Evolutionary conservation across 2,113 vertebrate genomes (phyloP).

Genomic region (Hystrix cristata): DNA sequence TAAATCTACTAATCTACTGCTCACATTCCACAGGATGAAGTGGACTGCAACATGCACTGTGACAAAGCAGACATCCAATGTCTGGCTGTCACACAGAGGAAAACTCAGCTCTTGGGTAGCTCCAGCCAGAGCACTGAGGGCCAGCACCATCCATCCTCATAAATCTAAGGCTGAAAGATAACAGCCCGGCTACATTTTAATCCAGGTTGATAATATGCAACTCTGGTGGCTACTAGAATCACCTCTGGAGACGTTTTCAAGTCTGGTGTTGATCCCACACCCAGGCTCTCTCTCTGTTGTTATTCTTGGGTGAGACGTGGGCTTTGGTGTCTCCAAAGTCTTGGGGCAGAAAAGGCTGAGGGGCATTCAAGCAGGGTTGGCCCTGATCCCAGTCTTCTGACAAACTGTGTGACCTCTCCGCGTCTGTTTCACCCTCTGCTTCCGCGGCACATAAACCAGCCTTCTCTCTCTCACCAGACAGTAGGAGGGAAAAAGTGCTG

Average conservation of each 20-base stretch:
- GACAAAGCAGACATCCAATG: not conserved
- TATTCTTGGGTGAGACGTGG: not conserved
- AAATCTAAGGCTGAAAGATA: not conserved
- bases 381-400: not conserved
- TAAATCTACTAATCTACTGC: not conserved
- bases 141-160: not conserved
- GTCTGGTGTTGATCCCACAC: accelerated
- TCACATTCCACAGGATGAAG: not conserved
- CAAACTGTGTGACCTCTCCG: not conserved
- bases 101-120: not conserved
- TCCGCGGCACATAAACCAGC: not conserved
- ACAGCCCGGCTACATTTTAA: not conserved
- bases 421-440: not conserved
- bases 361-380: no score
- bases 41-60: accelerated
- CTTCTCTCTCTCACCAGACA: not conserved
- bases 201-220: not conserved
- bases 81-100: not conserved
- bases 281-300: not conserved
- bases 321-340: not conserved
- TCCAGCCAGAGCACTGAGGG: not conserved
- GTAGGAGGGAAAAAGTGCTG: not conserved
- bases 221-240: not conserved
- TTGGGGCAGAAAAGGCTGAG: not conserved
- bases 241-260: not conserved